These are phyloP conservation scores for Holacanthella duospinosa DNA, from an alignment of 2,888 invertebrate species.

Conservation along the genomic window DNA sequence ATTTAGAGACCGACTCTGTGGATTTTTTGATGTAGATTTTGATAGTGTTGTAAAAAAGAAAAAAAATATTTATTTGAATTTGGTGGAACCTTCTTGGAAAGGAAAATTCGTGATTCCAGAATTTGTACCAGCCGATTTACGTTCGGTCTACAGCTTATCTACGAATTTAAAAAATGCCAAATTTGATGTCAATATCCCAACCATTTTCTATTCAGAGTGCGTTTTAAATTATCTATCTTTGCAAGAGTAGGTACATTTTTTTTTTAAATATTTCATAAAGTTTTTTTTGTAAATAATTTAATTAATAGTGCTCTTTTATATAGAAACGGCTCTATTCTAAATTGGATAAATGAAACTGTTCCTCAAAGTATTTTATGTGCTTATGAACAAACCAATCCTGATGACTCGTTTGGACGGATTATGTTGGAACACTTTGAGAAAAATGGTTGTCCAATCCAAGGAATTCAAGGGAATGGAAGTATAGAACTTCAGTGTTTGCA, in stretches of 20 bases:
- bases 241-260: constrained; percentile 22
- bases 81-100: constrained; percentile 20
- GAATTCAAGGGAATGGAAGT: constrained; percentile 21
- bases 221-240: constrained; percentile 34
- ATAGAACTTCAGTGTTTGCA: constrained; percentile 24
- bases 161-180: constrained; percentile 19
- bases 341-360: constrained; percentile 28
- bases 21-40: constrained; percentile 33
- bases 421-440: constrained; percentile 33
- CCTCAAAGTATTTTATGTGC: constrained; percentile 32
- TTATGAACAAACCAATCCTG: constrained; percentile 33
- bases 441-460: constrained; percentile 31
- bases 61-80: constrained; percentile 16
- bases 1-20: constrained; percentile 19
- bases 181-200: constrained; percentile 28
- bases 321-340: constrained; percentile 24
- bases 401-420: constrained; percentile 32
- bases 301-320: background rate
- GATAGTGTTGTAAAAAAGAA: constrained; percentile 28
- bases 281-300: background rate
- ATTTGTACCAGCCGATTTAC: constrained; percentile 27
- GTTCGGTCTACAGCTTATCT: constrained; percentile 19
- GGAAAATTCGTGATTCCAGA: constrained; percentile 22
- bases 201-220: constrained; percentile 35
- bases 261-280: background rate